A percentile compares a stretch with the other conserved stretches of the same genome.
phyloP scores from a whole-genome alignment of 2,113 vertebrate genomes.

The Pelvicachromis taeniatus region DNA sequence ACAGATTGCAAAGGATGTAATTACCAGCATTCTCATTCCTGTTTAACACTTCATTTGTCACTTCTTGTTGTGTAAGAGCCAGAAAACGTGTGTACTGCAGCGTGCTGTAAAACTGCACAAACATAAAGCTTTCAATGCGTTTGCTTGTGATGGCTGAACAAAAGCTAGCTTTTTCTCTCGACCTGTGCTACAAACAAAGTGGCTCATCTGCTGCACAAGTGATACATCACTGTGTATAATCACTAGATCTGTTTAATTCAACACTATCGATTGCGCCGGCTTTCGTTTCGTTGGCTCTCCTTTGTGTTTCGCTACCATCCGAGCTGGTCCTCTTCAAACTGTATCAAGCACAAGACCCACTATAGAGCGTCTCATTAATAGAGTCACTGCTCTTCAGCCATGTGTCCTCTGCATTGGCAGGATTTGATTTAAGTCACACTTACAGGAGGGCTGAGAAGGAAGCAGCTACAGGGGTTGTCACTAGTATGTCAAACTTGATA shows the following conservation, averaged over 20 bases:
- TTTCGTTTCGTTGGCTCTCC: neutral
- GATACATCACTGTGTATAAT: slow-evolving; percentile 45
- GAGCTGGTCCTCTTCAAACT: neutral
- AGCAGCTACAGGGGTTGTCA: neutral
- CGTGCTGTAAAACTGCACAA: neutral
- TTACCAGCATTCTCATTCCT: neutral
- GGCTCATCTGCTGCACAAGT: slow-evolving; percentile 20
- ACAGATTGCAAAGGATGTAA: neutral
- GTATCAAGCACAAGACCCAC: neutral
- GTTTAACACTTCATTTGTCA: neutral
- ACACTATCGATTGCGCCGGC: slow-evolving; percentile 46
- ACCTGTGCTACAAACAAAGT: neutral
- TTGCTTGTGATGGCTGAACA: slow-evolving; percentile 5
- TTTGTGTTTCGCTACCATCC: slow-evolving; percentile 7
- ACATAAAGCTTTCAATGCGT: neutral
- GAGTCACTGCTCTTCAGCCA: neutral
- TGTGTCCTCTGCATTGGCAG: neutral
- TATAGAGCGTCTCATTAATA: neutral
- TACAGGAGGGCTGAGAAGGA: neutral
- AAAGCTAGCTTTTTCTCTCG: slow-evolving; percentile 25
- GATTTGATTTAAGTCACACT: neutral
- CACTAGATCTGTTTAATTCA: slow-evolving; percentile 64
- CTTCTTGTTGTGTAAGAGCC: neutral
- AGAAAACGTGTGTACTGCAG: neutral
- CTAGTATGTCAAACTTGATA: neutral